A percentile compares a stretch with the other conserved stretches of the same genome.
Conservation (phyloP, 2,888 invertebrate species). For the Salticus scenicus region DNA sequence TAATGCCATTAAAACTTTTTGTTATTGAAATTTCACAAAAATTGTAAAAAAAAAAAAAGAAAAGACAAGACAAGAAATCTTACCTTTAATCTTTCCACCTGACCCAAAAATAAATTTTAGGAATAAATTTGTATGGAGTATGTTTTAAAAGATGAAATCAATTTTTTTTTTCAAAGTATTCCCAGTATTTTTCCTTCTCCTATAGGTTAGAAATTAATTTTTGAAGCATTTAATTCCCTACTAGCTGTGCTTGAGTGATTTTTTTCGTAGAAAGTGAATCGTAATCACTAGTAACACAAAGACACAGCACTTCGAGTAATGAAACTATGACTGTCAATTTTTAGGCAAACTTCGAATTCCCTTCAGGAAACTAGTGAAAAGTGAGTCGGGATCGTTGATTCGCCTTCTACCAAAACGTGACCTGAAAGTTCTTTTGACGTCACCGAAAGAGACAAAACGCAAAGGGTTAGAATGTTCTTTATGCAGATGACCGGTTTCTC, state of each 20-base stretch:
- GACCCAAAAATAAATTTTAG: too few species aligned
- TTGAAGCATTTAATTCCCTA: neutral
- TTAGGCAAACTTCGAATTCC: neutral
- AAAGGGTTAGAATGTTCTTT: neutral
- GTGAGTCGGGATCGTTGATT: neutral
- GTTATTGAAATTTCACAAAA: too few species aligned
- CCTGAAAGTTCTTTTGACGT: conserved; percentile 4
- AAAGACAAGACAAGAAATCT: too few species aligned
- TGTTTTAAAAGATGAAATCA: too few species aligned
- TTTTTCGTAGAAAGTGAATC: neutral
- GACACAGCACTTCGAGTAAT: neutral
- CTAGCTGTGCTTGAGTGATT: neutral
- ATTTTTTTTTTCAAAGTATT: too few species aligned
- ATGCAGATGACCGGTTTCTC: neutral
- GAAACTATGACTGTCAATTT: neutral
- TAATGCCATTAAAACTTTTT: too few species aligned
- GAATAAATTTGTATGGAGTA: too few species aligned
- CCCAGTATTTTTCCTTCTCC: too few species aligned
- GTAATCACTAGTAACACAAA: neutral
- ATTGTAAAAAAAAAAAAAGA: too few species aligned
- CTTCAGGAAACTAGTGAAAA: neutral
- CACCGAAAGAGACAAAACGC: neutral
- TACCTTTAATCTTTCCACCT: too few species aligned
- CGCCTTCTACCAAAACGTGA: neutral
- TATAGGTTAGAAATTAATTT: too few species aligned